These are phyloP conservation scores for Polypedilum vanderplanki DNA, from an alignment of 1,140 invertebrate genomes.

Conservation along the genomic window DNA sequence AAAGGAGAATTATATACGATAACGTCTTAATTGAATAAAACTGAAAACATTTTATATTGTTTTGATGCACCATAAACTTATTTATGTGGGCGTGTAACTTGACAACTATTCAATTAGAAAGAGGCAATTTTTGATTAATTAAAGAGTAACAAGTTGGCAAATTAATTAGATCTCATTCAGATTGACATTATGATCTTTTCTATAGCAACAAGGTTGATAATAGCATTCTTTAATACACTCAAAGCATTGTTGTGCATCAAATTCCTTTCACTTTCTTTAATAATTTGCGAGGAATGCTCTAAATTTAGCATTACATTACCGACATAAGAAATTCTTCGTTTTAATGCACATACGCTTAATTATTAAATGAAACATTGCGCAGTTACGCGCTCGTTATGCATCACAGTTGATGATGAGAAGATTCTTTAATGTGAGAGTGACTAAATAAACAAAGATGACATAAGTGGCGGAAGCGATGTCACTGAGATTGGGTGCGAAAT, in stretches of 20 bases:
- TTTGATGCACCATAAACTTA: background rate
- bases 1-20: background rate
- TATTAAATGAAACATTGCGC: too few species aligned
- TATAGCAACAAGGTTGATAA: background rate
- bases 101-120: conserved; percentile 8
- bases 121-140: background rate
- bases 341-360: too few species aligned
- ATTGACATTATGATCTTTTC: background rate
- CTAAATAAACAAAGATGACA: background rate
- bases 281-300: too few species aligned
- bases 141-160: background rate
- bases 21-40: conserved; percentile 25
- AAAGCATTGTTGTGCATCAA: too few species aligned
- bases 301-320: too few species aligned
- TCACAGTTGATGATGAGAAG: too few species aligned
- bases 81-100: background rate
- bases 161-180: background rate
- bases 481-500: background rate
- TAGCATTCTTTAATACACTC: background rate
- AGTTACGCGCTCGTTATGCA: too few species aligned
- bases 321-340: too few species aligned
- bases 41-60: background rate
- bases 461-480: background rate
- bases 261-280: too few species aligned
- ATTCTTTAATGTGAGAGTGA: too few species aligned